phyloP scores from a whole-genome alignment of 1,140 invertebrate genomes.

The Dendrolimus punctatus region DNA sequence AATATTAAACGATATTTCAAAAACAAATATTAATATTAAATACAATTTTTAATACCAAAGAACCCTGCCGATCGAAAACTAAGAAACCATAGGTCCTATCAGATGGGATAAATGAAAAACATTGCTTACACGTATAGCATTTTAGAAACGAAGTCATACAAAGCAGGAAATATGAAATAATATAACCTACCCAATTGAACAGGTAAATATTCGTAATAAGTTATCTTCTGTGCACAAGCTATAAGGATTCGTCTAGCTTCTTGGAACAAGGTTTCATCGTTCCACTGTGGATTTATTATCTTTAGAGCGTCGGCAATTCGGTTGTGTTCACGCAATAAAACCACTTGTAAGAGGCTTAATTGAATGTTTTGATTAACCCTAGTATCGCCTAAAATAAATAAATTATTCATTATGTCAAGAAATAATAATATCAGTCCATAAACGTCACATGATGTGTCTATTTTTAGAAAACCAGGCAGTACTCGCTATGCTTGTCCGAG shows the following conservation, averaged over 20 bases:
- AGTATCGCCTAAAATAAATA: slow-evolving; percentile 11
- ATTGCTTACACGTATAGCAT: too few relatives aligned
- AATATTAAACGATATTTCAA: too few relatives aligned
- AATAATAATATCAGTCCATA: too few relatives aligned
- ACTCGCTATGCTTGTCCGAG: too few relatives aligned
- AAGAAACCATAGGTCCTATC: too few relatives aligned
- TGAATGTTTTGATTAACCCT: slow-evolving; percentile 83
- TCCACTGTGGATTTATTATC: slow-evolving; percentile 12
- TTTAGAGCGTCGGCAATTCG: slow-evolving; percentile 74
- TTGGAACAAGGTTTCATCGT: slow-evolving; percentile 14
- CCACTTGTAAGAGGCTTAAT: slow-evolving; percentile 82
- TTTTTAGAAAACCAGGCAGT: too few relatives aligned
- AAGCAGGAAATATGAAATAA: not conserved
- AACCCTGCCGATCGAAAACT: too few relatives aligned
- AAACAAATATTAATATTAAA: too few relatives aligned
- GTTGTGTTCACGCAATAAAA: slow-evolving; percentile 90
- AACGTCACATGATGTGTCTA: too few relatives aligned
- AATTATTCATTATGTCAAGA: not conserved
- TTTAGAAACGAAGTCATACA: slow-evolving; percentile 8
- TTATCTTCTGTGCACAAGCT: slow-evolving; percentile 10
- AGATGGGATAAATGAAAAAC: too few relatives aligned
- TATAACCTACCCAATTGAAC: slow-evolving; percentile 7
- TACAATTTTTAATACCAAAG: too few relatives aligned
- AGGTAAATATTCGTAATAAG: slow-evolving; percentile 51
- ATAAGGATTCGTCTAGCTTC: slow-evolving; percentile 13